phyloP scores from a whole-genome alignment of 2,888 invertebrate species.

The Galerucella calmariensis region DNA sequence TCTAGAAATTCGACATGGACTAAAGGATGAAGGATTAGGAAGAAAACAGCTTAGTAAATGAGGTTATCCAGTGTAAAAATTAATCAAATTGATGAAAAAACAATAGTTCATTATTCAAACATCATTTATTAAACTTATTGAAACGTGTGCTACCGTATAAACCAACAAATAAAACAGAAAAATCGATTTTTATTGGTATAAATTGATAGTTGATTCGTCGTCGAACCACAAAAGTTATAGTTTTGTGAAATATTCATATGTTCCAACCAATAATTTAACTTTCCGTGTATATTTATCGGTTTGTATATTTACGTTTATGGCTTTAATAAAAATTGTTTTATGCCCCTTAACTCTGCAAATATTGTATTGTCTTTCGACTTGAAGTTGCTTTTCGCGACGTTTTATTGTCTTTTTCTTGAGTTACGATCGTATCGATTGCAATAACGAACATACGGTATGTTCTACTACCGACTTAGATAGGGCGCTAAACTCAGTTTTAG shows the following conservation, averaged over 20 bases:
- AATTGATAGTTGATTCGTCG: constrained; percentile 30
- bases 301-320: constrained; percentile 45
- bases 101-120: too few species aligned
- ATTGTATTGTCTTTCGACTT: constrained; percentile 45
- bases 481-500: constrained; percentile 24
- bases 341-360: constrained; percentile 44
- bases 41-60: too few species aligned
- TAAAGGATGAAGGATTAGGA: too few species aligned
- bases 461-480: constrained; percentile 33
- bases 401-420: constrained; percentile 44
- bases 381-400: constrained; percentile 40
- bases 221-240: constrained; percentile 24
- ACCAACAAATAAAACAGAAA: background rate
- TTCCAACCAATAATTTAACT: constrained; percentile 29
- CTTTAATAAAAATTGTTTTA: constrained; percentile 49
- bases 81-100: too few species aligned
- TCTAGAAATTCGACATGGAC: too few species aligned
- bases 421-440: constrained; percentile 45
- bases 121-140: background rate
- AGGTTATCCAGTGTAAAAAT: too few species aligned
- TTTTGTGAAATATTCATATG: constrained; percentile 34
- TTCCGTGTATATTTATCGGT: constrained; percentile 41
- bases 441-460: constrained; percentile 45
- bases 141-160: background rate
- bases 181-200: constrained; percentile 19